Base-by-base conservation (phyloP, 2,888 invertebrate species). In the Invenusta paracnida region DNA sequence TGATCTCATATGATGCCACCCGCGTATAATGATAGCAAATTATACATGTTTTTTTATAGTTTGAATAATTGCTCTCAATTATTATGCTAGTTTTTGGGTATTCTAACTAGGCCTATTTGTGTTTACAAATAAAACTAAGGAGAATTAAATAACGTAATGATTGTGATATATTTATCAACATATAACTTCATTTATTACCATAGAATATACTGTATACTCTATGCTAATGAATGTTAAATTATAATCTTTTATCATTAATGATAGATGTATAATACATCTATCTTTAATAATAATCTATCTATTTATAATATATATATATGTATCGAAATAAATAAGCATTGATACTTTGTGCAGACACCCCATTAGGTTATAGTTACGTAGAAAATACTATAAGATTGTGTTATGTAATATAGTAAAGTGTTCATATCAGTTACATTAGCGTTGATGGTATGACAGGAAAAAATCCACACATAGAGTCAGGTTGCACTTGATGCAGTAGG, bases 401-500 rank as follows among this genome's bases (percentile, higher is more conserved):
- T 73, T 23, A 73, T 73, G 73, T n/a, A 23, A 73, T 73, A 23
- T 73, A 73, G 73, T 73, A 48, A 48, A 73, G 73, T 73, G 73
- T 73, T 73, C 27, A 23, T 25, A 73, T 73, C 25, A 73, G 73
- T 73, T n/a, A 73, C 73, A 73, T 25, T 25, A 73, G 11, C 11
- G 27, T 73, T 73, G 73, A 73, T 73, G 73, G 73, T 73, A 73
- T 73, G 73, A 23, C 27, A 25, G 27, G 73, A 25, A 23, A 73
- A 27, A 82, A 30, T 82, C 30, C 29, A 82, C 82, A 82, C 82
- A 82, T 29, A 82, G 29, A n/a, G 82, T 82, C 27, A 30, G 29
- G 27, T 82, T 30, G 31, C 29, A 82, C 31, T 82, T 82, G 82
- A 82, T 29, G 48, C 82, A 82, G 23, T 82, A 82, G 31, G 82